Evolutionary conservation across 2,113 vertebrate genomes (phyloP), one percentile per base, ranked within the genome.

Genomic region (Lophius piscatorius): DNA sequence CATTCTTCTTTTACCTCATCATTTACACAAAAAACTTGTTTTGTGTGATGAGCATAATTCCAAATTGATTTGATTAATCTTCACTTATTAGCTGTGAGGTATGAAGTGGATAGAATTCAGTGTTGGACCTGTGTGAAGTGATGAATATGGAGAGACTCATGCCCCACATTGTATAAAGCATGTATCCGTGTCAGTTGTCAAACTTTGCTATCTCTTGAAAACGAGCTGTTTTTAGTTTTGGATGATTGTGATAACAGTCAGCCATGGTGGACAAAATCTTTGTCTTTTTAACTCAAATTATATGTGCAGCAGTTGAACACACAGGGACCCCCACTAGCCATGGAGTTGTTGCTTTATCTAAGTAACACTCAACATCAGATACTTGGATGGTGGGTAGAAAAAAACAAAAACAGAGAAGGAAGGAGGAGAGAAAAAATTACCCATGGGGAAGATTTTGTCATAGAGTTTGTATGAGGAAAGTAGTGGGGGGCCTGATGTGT

Each of bases 231-330:
- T n/a, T n/a, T n/a, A n/a, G n/a, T n/a, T n/a, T n/a, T n/a, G n/a
- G n/a, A n/a, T n/a, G n/a, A n/a, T n/a, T n/a, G n/a, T n/a, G 44
- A 3, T 28, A 11, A n/a, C 9, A 23, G 44, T 29, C n/a, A 20
- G 20, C 23, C 16, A 11, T 0, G 16, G 24, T 21, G 9, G 23
- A 23, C 20, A 11, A 18, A 21, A 8, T 18, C 4, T 29, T 9
- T 9, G 13, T 11, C 29, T 61, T n/a, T n/a, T n/a, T n/a, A n/a
- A n/a, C n/a, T n/a, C n/a, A n/a, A n/a, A n/a, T n/a, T n/a, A 1
- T 42, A 13, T 40, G 26, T 49, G 20, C 52, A 17, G 23, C 23
- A 36, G 48, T n/a, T 54, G 16, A 54, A 38, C 18, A 23, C 7
- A 21, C n/a, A n/a, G n/a, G n/a, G n/a, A n/a, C n/a, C n/a, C 22